Base-by-base conservation (phyloP, 2,888 invertebrate genomes). In the Conistra vaccinii region DNA sequence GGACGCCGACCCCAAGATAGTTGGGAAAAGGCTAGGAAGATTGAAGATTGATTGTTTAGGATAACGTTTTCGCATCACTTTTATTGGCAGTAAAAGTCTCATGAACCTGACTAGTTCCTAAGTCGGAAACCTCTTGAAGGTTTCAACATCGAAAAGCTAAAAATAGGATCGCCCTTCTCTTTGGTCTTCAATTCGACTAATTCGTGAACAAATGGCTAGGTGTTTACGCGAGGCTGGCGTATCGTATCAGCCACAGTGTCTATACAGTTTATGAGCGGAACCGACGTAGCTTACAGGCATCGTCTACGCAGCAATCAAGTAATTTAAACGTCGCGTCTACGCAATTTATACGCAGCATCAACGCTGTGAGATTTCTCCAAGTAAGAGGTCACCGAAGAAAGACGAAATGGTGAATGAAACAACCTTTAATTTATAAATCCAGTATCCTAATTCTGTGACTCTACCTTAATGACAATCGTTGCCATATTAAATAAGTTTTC, bases 131-230 rank as follows among this genome's bases (percentile, higher is more conserved):
- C 45, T 63, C 29, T 12, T 65, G 20, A 69, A 45, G 65, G 69
- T 45, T 57, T 26, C n/a, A 12, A 63, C 45, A 35, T 45, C 20
- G 12, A 32, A 20, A 32, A n/a, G n/a, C n/a, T 69, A 32, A 26
- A 65, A 26, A 14, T 69, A 35, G 14, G 20, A 26, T 14, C 45
- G 65, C 69, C 45, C 35, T 69, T 65, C 45, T 26, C 32, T 69
- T 69, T 32, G 17, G 2, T 2, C 5, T 32, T n/a, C 6, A 29
- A 62, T 45, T n/a, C 1, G 6, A 7, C 4, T 62, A 42, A 62
- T 62, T 42, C 2, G 62, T 42, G n/a, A n/a, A 29, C 23, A 29
- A 29, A 63, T 45, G 62, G 26, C 2, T 62, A 42, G 26, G 6
- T 42, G 6, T 7, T 63, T 20, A 20, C 63, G 26, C 20, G 12